phyloP scores from a whole-genome alignment of 2,888 invertebrate species.

The Pomacea canaliculata region DNA sequence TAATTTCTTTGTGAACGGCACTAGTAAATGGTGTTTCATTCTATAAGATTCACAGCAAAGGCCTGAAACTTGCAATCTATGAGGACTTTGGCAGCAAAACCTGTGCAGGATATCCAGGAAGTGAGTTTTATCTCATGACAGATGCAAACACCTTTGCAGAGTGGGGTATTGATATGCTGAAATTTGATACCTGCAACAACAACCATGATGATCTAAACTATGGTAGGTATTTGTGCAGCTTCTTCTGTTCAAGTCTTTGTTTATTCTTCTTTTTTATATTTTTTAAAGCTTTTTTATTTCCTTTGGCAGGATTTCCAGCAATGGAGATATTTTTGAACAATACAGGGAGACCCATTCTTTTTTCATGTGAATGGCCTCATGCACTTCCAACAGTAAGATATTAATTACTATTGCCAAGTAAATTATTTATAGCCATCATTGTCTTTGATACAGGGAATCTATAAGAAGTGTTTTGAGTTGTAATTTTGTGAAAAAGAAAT shows the following conservation, averaged over 20 bases:
- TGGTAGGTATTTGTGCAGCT: conserved; percentile 18
- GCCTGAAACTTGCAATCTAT: conserved; percentile 97
- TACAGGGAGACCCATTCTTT: conserved; percentile 92
- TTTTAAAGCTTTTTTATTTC: too few relatives aligned
- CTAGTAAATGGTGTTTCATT: too few relatives aligned
- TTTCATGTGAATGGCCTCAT: conserved; percentile 95
- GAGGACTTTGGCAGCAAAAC: conserved; percentile 98
- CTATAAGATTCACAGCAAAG: conserved; percentile 69
- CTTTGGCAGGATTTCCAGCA: conserved; percentile 83
- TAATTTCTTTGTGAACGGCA: too few relatives aligned
- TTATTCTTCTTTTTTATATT: too few relatives aligned
- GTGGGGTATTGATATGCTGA: conserved; percentile 96
- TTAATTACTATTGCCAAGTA: too few relatives aligned
- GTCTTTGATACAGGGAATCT: conserved; percentile 76
- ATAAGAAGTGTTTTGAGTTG: too few relatives aligned
- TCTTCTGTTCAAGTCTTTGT: too few relatives aligned
- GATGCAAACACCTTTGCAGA: conserved; percentile 94
- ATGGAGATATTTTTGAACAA: conserved; percentile 90
- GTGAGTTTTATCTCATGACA: conserved; percentile 84
- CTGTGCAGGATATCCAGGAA: conserved; percentile 96
- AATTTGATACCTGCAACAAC: conserved; percentile 96
- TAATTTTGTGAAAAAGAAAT: too few relatives aligned
- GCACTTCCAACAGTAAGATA: background rate
- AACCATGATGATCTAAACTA: conserved; percentile 74
- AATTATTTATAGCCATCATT: too few relatives aligned